Conservation (phyloP, 2,113 vertebrate genomes). For the Percopsis transmontana region DNA sequence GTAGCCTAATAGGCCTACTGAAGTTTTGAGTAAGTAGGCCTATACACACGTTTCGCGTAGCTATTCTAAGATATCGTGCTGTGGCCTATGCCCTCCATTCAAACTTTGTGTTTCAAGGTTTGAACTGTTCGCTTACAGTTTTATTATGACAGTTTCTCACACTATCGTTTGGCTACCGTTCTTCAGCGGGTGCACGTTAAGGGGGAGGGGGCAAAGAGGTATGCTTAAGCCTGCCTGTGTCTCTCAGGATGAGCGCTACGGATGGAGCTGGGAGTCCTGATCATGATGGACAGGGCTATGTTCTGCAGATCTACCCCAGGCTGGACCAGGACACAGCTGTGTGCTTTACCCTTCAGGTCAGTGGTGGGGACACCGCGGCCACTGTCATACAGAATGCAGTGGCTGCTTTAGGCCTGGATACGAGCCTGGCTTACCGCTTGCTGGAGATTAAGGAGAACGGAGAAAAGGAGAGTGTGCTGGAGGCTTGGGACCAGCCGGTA, state of each 20-base stretch:
- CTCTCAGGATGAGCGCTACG: constrained; percentile 86
- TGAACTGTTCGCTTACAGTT: no score
- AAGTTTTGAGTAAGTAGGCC: no score
- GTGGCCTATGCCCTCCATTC: no score
- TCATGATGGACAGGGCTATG: constrained; percentile 66
- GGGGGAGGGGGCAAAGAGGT: constrained; percentile 63
- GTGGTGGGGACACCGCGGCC: constrained; percentile 74
- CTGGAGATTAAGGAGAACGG: constrained; percentile 84
- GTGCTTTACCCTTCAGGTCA: constrained; percentile 82
- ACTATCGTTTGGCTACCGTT: no score
- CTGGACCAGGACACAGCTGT: constrained; percentile 63
- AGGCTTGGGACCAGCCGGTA: constrained; percentile 77
- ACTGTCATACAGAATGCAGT: constrained; percentile 80
- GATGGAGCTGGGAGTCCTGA: constrained; percentile 69
- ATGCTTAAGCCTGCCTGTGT: constrained; percentile 76
- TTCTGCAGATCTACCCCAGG: constrained; percentile 87
- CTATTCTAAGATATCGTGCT: no score
- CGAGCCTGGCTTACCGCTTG: constrained; percentile 76
- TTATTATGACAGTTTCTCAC: no score
- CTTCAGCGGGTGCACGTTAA: constrained; percentile 64
- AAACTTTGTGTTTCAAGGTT: no score
- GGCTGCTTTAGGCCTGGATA: constrained; percentile 77
- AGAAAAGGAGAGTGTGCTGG: constrained; percentile 81
- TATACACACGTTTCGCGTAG: no score
- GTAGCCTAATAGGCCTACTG: no score